Conservation (phyloP, 2,797 vertebrate species). For the Balearica regulorum region DNA sequence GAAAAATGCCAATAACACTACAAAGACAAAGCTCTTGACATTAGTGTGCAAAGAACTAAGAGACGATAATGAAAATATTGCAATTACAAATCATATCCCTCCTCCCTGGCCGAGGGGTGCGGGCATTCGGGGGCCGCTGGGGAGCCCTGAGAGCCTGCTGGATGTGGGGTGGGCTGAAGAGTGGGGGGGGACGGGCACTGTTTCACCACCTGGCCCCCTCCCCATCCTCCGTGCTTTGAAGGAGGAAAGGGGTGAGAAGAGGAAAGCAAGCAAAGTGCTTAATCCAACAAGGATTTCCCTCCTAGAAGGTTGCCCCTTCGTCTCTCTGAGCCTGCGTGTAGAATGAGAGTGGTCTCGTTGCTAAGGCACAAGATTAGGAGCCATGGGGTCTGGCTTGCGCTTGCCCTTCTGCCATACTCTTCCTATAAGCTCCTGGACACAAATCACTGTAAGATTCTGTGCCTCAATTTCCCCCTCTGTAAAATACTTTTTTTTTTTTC, state of each 20-base stretch:
- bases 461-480: not conserved
- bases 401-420: not conserved
- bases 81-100: conserved; percentile 76
- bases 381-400: not conserved
- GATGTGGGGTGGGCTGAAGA: not conserved
- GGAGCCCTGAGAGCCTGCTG: not conserved
- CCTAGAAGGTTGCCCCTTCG: not conserved
- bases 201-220: not conserved
- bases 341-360: not conserved
- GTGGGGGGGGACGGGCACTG: not conserved
- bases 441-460: not conserved
- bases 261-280: not conserved
- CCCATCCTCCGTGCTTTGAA: not conserved
- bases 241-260: not conserved
- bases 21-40: conserved; percentile 84
- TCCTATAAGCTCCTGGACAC: not conserved
- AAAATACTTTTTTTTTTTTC: not conserved
- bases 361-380: conserved; percentile 26
- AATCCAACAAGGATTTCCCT: not conserved
- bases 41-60: conserved; percentile 78
- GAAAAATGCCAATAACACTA: conserved; percentile 87
- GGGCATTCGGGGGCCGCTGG: not conserved
- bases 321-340: not conserved
- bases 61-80: conserved; percentile 79
- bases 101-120: not conserved